Conservation (phyloP, 2,113 vertebrate species). For the Hippoglossus stenolepis region DNA sequence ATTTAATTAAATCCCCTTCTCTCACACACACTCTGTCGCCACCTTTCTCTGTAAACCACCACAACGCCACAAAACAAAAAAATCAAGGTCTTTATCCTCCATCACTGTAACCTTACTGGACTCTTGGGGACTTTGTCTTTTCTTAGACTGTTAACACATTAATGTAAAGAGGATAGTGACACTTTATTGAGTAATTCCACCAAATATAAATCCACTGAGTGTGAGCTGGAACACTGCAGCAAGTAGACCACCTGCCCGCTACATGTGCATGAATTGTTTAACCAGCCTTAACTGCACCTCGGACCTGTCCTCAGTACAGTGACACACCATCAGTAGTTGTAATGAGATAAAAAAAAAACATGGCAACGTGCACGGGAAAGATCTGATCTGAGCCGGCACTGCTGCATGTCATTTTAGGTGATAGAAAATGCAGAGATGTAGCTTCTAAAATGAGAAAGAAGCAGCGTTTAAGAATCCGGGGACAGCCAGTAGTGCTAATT, state of each 20-base stretch:
- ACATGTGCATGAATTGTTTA: constrained; percentile 8
- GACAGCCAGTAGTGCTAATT: constrained; percentile 37
- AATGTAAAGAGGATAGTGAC: constrained; percentile 8
- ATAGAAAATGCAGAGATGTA: too few species aligned
- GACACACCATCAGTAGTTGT: background rate
- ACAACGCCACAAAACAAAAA: constrained; percentile 14
- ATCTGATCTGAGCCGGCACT: background rate
- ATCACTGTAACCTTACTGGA: constrained; percentile 5
- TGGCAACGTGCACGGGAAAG: constrained; percentile 14
- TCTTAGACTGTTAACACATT: constrained; percentile 15
- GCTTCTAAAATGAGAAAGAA: too few species aligned
- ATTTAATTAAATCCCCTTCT: constrained; percentile 70
- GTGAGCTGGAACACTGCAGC: background rate
- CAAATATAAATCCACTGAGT: constrained; percentile 25
- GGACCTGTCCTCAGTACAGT: constrained; percentile 12
- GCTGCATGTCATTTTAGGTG: background rate
- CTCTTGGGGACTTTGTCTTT: constrained; percentile 23
- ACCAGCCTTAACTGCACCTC: constrained; percentile 25
- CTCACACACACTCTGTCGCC: background rate
- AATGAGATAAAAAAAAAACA: too few species aligned
- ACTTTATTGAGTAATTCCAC: constrained; percentile 32
- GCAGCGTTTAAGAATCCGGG: constrained; percentile 15
- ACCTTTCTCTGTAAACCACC: constrained; percentile 20
- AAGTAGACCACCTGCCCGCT: background rate
- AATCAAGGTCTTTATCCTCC: background rate